Evolutionary conservation across 1,140 invertebrate species (phyloP).

Genomic region (Anastatus disparis): DNA sequence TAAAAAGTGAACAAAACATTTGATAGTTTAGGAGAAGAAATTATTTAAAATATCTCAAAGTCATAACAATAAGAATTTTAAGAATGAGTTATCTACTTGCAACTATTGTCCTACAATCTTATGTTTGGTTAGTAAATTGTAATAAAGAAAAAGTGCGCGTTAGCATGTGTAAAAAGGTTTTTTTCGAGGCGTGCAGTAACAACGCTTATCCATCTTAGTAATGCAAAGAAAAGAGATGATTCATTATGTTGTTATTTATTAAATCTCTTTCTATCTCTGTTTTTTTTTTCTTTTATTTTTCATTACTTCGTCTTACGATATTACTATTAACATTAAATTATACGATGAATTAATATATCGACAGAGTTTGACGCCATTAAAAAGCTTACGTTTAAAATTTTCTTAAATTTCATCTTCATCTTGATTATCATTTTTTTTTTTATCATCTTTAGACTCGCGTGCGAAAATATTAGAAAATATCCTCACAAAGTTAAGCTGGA

Average conservation of each 20-base stretch:
- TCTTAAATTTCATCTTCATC: slow-evolving; percentile 48
- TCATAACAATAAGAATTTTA: not conserved
- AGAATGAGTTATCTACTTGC: slow-evolving; percentile 3
- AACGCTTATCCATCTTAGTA: slow-evolving; percentile 40
- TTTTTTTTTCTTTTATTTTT: slow-evolving; percentile 22
- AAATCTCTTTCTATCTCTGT: slow-evolving; percentile 28
- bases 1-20: not conserved
- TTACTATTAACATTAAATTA: slow-evolving; percentile 15
- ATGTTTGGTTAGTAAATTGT: not conserved
- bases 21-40: slow-evolving; percentile 2
- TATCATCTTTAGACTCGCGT: slow-evolving; percentile 52
- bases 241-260: slow-evolving; percentile 38
- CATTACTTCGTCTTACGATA: not conserved
- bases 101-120: slow-evolving; percentile 5
- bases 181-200: slow-evolving; percentile 21
- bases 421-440: slow-evolving; percentile 36
- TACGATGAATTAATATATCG: slow-evolving; percentile 14
- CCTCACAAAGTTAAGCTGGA: slow-evolving; percentile 67
- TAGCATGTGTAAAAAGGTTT: not conserved
- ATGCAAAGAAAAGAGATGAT: slow-evolving; percentile 39
- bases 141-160: slow-evolving; percentile 26
- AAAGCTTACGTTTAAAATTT: slow-evolving; percentile 40
- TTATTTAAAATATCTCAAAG: not conserved
- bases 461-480: slow-evolving; percentile 67
- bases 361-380: slow-evolving; percentile 23